A percentile compares a stretch with the other conserved stretches of the same genome.
Conservation (phyloP, 1,140 invertebrate species). For the Drosophila sproati region DNA sequence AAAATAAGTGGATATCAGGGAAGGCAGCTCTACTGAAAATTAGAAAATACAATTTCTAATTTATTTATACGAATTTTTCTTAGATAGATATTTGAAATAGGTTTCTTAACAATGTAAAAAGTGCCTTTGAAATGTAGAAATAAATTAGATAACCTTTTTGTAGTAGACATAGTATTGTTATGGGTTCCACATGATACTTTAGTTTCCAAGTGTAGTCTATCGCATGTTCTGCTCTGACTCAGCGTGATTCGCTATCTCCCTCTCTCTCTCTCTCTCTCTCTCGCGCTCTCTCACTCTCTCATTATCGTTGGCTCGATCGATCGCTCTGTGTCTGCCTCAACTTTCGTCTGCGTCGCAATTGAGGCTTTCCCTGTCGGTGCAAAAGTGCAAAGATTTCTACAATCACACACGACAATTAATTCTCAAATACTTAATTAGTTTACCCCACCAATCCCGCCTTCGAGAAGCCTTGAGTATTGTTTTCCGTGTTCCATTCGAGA, state of each 20-base stretch:
- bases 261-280: neutral
- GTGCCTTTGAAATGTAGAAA: no score
- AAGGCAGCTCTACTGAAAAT: no score
- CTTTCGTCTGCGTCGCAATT: slow-evolving; percentile 32
- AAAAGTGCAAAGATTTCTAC: slow-evolving; percentile 9
- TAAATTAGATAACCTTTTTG: no score
- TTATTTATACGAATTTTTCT: no score
- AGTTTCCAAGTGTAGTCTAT: neutral
- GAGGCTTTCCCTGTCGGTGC: slow-evolving; percentile 20
- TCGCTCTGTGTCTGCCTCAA: neutral
- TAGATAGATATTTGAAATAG: no score
- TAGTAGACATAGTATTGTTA: neutral
- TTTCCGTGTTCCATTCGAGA: slow-evolving; percentile 38
- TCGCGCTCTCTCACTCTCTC: no score
- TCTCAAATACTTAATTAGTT: slow-evolving; percentile 15
- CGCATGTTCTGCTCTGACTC: slow-evolving; percentile 22
- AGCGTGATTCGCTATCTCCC: slow-evolving; percentile 18
- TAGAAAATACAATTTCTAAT: no score
- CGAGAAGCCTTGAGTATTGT: slow-evolving; percentile 4
- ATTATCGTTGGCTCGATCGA: no score
- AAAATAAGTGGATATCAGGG: neutral
- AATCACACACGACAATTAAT: slow-evolving; percentile 14
- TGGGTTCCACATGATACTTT: neutral
- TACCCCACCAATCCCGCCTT: neutral
- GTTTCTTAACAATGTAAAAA: no score